phyloP scores from a whole-genome alignment of 2,888 invertebrate genomes.

The Dascillus cervinus region DNA sequence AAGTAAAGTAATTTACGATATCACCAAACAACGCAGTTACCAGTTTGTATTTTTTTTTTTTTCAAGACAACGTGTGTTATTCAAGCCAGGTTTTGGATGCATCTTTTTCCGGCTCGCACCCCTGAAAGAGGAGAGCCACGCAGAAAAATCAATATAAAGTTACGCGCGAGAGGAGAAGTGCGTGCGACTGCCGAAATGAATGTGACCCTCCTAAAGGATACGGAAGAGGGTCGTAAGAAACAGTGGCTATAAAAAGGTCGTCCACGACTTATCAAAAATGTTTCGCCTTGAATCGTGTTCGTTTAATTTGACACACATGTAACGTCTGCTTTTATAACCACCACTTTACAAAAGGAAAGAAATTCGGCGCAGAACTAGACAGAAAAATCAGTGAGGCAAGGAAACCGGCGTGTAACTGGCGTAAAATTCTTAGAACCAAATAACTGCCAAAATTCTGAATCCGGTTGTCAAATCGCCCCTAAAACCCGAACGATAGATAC shows the following conservation, averaged over 20 bases:
- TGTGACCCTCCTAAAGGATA: conserved; percentile 11
- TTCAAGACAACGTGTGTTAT: conserved; percentile 12
- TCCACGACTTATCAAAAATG: too few relatives aligned
- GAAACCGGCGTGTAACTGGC: conserved; percentile 14
- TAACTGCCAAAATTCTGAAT: conserved; percentile 37
- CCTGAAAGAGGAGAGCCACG: conserved; percentile 18
- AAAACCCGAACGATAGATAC: conserved; percentile 14
- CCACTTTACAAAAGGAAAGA: too few relatives aligned
- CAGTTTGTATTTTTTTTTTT: too few relatives aligned
- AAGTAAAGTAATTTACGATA: too few relatives aligned
- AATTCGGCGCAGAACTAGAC: too few relatives aligned
- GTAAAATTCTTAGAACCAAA: conserved; percentile 31
- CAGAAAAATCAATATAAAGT: conserved; percentile 31
- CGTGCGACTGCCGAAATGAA: conserved; percentile 21
- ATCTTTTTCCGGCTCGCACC: conserved; percentile 20
- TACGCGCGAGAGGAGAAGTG: too few relatives aligned
- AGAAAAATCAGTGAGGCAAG: too few relatives aligned
- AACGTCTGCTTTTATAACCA: too few relatives aligned
- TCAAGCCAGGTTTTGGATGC: conserved; percentile 21
- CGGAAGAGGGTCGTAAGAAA: conserved; percentile 4
- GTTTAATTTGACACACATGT: too few relatives aligned
- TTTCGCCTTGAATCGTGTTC: too few relatives aligned
- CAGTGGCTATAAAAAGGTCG: too few relatives aligned
- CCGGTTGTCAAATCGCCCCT: conserved; percentile 31
- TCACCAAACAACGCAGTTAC: too few relatives aligned